Conservation (phyloP, 2,888 invertebrate genomes). For the Parnassius orleans region DNA sequence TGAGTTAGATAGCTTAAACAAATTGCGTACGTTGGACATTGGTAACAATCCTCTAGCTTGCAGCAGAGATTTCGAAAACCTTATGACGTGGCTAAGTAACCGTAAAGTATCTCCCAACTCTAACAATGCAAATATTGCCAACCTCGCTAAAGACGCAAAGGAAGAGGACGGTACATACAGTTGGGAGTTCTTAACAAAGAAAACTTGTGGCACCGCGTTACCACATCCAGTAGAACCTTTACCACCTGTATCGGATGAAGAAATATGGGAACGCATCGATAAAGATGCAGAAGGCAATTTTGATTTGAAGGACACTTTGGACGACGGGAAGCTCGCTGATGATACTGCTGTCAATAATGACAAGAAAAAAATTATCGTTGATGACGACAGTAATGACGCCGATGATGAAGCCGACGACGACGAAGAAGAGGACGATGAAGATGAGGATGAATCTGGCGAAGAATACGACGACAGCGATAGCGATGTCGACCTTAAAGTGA, state of each 20-base stretch:
- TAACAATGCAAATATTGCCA: slow-evolving; percentile 60
- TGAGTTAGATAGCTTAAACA: slow-evolving; percentile 81
- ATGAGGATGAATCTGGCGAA: slow-evolving; percentile 58
- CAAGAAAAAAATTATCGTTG: slow-evolving; percentile 49
- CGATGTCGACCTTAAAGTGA: slow-evolving; percentile 65
- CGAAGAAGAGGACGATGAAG: slow-evolving; percentile 55
- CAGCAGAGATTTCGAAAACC: slow-evolving; percentile 83
- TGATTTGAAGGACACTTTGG: slow-evolving; percentile 67
- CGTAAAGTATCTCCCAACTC: slow-evolving; percentile 80
- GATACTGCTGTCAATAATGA: slow-evolving; percentile 49
- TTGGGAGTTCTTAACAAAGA: slow-evolving; percentile 73
- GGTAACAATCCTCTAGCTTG: slow-evolving; percentile 85
- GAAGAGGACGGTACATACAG: slow-evolving; percentile 62
- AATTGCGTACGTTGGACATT: slow-evolving; percentile 82
- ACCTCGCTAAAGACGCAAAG: slow-evolving; percentile 60
- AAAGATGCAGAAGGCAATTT: slow-evolving; percentile 63
- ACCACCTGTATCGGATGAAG: slow-evolving; percentile 64
- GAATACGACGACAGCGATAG: slow-evolving; percentile 61
- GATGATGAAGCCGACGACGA: slow-evolving; percentile 61
- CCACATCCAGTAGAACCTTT: slow-evolving; percentile 60
- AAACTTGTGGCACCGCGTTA: slow-evolving; percentile 61
- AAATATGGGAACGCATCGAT: slow-evolving; percentile 74
- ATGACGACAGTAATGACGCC: slow-evolving; percentile 57
- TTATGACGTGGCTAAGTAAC: slow-evolving; percentile 83
- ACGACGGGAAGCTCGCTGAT: slow-evolving; percentile 63